Evolutionary conservation across 2,113 vertebrate species (phyloP).

Genomic region (Dipodomys stephensi): DNA sequence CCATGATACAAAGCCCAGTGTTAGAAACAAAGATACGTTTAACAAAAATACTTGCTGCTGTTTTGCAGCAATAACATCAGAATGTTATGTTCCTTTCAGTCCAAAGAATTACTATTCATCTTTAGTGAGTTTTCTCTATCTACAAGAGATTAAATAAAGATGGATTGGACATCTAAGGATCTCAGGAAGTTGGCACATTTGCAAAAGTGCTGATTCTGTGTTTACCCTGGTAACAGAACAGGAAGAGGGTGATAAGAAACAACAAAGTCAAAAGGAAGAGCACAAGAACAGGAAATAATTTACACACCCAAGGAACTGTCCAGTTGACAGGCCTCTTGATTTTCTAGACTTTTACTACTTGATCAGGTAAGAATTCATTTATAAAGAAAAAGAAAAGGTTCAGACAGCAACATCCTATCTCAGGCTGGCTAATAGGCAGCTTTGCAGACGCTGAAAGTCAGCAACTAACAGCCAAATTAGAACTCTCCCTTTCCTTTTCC

Average conservation of each 20-base stretch:
- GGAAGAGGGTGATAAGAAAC: constrained; percentile 55
- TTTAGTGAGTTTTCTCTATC: neutral
- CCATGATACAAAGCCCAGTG: neutral
- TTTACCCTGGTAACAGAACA: constrained; percentile 45
- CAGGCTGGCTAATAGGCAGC: neutral
- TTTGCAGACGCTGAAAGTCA: neutral
- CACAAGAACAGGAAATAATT: constrained; percentile 53
- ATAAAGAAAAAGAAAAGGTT: neutral
- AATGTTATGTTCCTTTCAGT: neutral
- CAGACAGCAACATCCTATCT: neutral
- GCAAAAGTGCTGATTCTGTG: neutral
- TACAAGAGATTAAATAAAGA: neutral
- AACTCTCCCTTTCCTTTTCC: constrained; percentile 48
- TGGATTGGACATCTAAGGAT: neutral
- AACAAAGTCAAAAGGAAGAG: constrained; percentile 23
- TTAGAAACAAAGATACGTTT: neutral
- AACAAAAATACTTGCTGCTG: neutral
- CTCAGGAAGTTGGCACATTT: neutral
- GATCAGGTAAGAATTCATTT: neutral
- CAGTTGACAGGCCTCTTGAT: neutral
- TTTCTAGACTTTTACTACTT: neutral
- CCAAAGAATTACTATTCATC: neutral
- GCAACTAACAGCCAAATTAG: constrained; percentile 44
- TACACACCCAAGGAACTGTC: neutral
- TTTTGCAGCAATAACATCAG: neutral